These are phyloP conservation scores for Bostrychus sinensis DNA, from an alignment of 2,113 vertebrate genomes.

Conservation along the genomic window DNA sequence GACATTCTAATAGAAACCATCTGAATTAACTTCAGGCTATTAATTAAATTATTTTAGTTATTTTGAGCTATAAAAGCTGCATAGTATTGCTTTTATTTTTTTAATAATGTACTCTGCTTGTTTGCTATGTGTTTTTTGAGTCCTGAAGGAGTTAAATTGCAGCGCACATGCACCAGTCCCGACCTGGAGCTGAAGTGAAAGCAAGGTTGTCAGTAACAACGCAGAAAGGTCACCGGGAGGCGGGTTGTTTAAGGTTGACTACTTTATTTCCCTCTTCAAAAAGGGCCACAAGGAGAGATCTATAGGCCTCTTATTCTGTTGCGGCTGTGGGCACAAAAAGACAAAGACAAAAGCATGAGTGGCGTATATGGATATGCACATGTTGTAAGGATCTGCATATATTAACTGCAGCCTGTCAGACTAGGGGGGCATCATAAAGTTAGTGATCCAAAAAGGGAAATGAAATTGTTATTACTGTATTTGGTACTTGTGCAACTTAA, in stretches of 20 bases:
- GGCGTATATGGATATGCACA: slow-evolving; percentile 4
- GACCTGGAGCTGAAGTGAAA: slow-evolving; percentile 32
- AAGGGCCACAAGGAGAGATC: slow-evolving; percentile 34
- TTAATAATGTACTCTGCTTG: background rate
- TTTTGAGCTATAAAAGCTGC: too few species aligned
- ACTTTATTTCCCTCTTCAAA: slow-evolving; percentile 36
- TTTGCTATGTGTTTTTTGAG: background rate
- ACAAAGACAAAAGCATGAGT: slow-evolving; percentile 3
- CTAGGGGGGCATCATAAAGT: slow-evolving; percentile 26
- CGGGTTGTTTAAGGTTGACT: slow-evolving; percentile 35
- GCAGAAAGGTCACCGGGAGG: slow-evolving; percentile 56
- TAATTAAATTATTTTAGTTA: too few species aligned
- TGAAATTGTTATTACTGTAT: slow-evolving; percentile 15
- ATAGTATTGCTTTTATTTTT: too few species aligned
- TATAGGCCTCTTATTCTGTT: slow-evolving; percentile 24
- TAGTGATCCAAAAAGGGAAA: slow-evolving; percentile 60
- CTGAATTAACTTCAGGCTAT: too few species aligned
- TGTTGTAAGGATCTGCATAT: background rate
- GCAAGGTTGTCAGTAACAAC: slow-evolving; percentile 37
- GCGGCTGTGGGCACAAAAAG: background rate
- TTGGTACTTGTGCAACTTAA: too few species aligned
- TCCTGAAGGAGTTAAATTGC: slow-evolving; percentile 1
- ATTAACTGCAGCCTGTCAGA: too few species aligned
- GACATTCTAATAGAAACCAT: too few species aligned
- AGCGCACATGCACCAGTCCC: background rate